These are phyloP conservation scores for Anoura caudifer DNA, from an alignment of 2,113 vertebrate species.

Conservation along the genomic window DNA sequence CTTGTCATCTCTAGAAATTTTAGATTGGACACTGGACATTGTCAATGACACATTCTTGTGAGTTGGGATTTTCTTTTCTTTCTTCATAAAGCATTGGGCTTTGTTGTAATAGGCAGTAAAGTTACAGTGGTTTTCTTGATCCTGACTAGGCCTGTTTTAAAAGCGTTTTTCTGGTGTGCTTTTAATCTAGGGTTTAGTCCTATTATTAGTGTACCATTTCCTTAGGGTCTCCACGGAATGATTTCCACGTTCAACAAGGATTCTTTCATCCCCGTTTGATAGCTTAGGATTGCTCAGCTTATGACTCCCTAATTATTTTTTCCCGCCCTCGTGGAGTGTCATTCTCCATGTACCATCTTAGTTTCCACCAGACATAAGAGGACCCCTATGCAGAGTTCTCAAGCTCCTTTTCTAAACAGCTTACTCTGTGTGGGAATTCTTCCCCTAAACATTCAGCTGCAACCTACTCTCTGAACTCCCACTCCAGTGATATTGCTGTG, in stretches of 20 bases:
- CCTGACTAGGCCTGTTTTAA: background rate
- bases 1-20: background rate
- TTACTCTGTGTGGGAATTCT: background rate
- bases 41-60: background rate
- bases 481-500: background rate
- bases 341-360: background rate
- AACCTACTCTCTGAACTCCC: background rate
- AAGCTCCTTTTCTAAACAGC: background rate
- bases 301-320: background rate
- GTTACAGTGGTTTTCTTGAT: background rate
- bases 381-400: background rate
- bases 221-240: background rate
- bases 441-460: background rate
- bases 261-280: background rate
- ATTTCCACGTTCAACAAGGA: background rate
- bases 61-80: background rate
- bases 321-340: background rate
- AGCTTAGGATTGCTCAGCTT: background rate
- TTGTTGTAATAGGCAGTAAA: background rate
- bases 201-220: background rate
- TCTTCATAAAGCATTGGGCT: background rate
- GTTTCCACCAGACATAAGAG: background rate
- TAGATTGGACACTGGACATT: background rate
- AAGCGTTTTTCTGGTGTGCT: background rate
- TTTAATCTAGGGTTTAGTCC: background rate